These are phyloP conservation scores for Phylloscopus whistleri DNA, from an alignment of 2,113 vertebrate genomes.

Conservation along the genomic window DNA sequence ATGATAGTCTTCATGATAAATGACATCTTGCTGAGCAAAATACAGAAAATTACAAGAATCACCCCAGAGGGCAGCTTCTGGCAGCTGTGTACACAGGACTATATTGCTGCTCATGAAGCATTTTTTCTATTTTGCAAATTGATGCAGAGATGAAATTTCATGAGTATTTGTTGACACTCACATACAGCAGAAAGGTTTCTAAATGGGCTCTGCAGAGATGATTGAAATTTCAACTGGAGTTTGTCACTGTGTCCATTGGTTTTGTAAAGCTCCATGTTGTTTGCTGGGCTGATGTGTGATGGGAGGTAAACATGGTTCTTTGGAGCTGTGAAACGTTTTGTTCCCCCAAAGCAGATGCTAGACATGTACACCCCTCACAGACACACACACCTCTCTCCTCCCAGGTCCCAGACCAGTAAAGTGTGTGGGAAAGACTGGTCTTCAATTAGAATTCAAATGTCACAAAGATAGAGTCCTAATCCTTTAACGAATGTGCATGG, in stretches of 20 bases:
- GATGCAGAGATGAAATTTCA: background rate
- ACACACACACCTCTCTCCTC: background rate
- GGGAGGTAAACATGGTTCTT: background rate
- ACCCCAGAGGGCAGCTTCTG: background rate
- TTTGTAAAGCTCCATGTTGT: background rate
- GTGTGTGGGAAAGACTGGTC: background rate
- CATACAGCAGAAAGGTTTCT: background rate
- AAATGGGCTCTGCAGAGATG: background rate
- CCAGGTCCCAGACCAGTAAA: background rate
- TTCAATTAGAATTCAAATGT: constrained; percentile 47
- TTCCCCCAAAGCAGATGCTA: background rate
- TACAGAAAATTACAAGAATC: background rate
- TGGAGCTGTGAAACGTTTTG: background rate
- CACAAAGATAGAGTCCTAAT: constrained; percentile 32
- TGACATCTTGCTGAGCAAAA: background rate
- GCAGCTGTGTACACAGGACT: background rate
- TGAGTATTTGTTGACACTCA: background rate
- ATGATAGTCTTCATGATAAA: background rate
- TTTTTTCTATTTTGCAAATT: background rate
- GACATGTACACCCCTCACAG: background rate
- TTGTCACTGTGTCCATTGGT: background rate
- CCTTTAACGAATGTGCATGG: constrained; percentile 17
- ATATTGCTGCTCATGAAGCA: background rate
- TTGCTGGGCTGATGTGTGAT: background rate
- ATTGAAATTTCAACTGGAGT: background rate